A percentile compares a stretch with the other conserved stretches of the same genome.
Evolutionary conservation across 30 jellyfish, hydroid and myxozoan species (phyloP).

Genomic region (Turritopsis rubra): DNA sequence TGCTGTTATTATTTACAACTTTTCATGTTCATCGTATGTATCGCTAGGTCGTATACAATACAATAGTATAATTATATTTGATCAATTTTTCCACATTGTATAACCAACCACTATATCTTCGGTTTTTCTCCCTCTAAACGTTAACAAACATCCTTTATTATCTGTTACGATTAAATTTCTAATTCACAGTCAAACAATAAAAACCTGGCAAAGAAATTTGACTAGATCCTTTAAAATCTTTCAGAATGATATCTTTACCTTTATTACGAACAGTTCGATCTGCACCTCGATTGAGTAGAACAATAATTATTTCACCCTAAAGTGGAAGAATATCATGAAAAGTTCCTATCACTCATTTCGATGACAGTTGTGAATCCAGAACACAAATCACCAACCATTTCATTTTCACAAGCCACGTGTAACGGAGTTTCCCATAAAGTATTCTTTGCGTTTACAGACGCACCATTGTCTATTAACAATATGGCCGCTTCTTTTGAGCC

Average conservation of each 20-base stretch:
- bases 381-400: background rate
- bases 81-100: background rate
- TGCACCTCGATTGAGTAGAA: constrained; percentile 28
- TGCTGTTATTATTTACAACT: background rate
- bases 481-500: constrained; percentile 31
- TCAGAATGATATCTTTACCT: too few relatives aligned
- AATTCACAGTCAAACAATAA: background rate
- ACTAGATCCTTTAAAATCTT: too few relatives aligned
- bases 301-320: constrained; percentile 26
- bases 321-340: too few relatives aligned
- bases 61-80: background rate
- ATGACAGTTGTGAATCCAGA: too few relatives aligned
- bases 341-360: too few relatives aligned
- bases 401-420: constrained; percentile 41
- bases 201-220: too few relatives aligned
- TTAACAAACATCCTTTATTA: background rate
- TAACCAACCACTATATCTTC: background rate
- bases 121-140: constrained; percentile 36
- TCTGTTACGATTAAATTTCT: background rate
- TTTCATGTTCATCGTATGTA: background rate
- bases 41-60: background rate
- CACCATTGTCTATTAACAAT: constrained; percentile 21
- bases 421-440: constrained; percentile 33
- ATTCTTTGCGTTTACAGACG: constrained; percentile 24
- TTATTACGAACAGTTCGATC: constrained; percentile 21